Evolutionary conservation across 2,113 vertebrate species (phyloP).

Genomic region (mouse (Mus musculus)): DNA sequence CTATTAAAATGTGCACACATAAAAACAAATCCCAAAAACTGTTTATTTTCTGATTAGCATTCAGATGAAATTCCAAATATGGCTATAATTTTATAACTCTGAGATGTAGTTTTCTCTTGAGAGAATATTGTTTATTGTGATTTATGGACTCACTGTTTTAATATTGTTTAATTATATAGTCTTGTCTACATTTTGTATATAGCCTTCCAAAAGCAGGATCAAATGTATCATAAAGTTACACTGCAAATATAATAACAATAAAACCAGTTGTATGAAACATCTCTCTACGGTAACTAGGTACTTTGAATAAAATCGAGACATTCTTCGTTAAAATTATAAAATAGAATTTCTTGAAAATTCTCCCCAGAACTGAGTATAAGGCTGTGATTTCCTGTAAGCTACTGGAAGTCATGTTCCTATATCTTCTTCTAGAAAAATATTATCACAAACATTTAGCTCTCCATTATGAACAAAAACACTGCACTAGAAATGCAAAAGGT

Average conservation of each 20-base stretch:
- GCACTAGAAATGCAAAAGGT: not conserved
- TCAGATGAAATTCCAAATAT: slow-evolving; percentile 33
- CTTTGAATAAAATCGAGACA: slow-evolving; percentile 51
- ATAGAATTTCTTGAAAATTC: slow-evolving; percentile 11
- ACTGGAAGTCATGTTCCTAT: not conserved
- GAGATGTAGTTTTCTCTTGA: slow-evolving; percentile 32
- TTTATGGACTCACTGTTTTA: slow-evolving; percentile 51
- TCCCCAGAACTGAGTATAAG: not conserved
- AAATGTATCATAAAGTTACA: slow-evolving; percentile 35
- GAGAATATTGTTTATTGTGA: slow-evolving; percentile 48
- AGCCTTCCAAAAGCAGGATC: slow-evolving; percentile 31
- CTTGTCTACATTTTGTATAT: not conserved
- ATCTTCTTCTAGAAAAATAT: not conserved
- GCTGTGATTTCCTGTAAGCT: not conserved
- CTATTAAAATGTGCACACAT: slow-evolving; percentile 23
- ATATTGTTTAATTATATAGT: slow-evolving; percentile 41
- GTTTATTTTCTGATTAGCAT: slow-evolving; percentile 26
- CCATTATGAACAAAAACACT: not conserved
- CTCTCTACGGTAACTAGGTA: not conserved
- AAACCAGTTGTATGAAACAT: not conserved
- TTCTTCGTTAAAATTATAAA: slow-evolving; percentile 16
- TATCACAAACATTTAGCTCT: not conserved
- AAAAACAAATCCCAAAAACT: slow-evolving; percentile 49
- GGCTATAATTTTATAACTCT: slow-evolving; percentile 35
- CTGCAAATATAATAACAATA: slow-evolving; percentile 21